phyloP scores from a whole-genome alignment of 2,113 vertebrate species.

The Indri indri region DNA sequence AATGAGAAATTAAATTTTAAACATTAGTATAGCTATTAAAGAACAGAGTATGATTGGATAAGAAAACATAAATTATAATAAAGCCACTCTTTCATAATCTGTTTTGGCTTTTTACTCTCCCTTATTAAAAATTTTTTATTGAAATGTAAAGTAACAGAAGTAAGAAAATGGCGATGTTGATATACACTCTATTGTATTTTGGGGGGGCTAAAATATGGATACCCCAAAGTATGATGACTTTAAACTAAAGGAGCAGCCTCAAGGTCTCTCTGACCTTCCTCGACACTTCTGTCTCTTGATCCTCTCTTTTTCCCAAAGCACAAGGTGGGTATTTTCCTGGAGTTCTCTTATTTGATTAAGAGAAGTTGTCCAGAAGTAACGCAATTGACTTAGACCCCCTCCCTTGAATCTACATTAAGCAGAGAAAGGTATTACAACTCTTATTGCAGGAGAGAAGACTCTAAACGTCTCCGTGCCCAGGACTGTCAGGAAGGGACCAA shows the following conservation, averaged over 20 bases:
- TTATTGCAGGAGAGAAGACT: not conserved
- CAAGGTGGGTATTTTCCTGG: not conserved
- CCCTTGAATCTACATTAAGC: not conserved
- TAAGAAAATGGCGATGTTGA: not conserved
- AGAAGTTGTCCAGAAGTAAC: not conserved
- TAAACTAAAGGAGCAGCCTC: not conserved
- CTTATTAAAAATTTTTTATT: not conserved
- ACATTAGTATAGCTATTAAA: not conserved
- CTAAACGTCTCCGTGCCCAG: not conserved
- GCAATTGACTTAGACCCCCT: not conserved
- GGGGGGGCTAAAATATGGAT: not conserved
- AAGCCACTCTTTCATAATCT: not conserved
- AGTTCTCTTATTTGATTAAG: not conserved
- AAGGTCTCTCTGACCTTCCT: not conserved
- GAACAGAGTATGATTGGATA: not conserved
- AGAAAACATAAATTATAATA: slow-evolving; percentile 7
- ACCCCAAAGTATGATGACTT: not conserved
- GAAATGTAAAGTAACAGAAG: not conserved
- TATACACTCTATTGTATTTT: not conserved
- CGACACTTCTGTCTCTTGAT: not conserved
- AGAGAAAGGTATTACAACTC: not conserved
- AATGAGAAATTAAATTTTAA: not conserved
- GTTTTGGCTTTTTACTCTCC: not conserved
- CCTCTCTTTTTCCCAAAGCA: not conserved
- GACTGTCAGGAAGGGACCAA: too few species aligned